phyloP scores from a whole-genome alignment of 2,888 invertebrate species.

The Drosophila longiperda region DNA sequence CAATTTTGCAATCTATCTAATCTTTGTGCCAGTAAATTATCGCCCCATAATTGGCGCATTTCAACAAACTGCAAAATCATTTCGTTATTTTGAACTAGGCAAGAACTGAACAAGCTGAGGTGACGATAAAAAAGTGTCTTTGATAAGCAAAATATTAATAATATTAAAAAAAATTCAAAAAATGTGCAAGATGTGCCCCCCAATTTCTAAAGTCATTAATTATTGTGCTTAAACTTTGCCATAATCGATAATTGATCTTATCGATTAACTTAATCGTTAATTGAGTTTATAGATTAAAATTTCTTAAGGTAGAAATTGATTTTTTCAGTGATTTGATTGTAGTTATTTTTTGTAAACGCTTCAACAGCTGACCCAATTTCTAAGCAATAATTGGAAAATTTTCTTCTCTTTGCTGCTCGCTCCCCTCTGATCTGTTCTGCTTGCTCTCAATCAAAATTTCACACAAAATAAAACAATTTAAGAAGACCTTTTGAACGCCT shows the following conservation, averaged over 20 bases:
- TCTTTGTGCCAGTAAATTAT: slow-evolving; percentile 11
- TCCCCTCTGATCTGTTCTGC: slow-evolving; percentile 6
- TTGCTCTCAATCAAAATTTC: slow-evolving; percentile 24
- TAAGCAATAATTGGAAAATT: background rate
- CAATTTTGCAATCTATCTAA: background rate
- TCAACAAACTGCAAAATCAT: slow-evolving; percentile 4
- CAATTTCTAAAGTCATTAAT: background rate
- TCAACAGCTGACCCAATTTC: background rate
- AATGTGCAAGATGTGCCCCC: background rate
- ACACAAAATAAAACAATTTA: slow-evolving; percentile 30
- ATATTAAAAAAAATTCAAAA: too few species aligned
- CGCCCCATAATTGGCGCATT: slow-evolving; percentile 12
- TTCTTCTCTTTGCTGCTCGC: background rate
- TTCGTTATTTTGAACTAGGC: slow-evolving; percentile 14
- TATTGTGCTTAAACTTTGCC: background rate
- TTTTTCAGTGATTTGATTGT: background rate
- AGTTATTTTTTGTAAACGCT: background rate
- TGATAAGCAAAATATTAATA: slow-evolving; percentile 7
- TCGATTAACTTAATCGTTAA: background rate
- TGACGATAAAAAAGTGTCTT: background rate
- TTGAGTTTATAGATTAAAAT: background rate
- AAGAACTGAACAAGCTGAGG: background rate
- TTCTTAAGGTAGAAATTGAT: background rate
- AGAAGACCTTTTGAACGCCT: slow-evolving; percentile 43
- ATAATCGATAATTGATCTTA: background rate